Conservation (phyloP, 2,113 vertebrate species). For the Taxidea taxus region DNA sequence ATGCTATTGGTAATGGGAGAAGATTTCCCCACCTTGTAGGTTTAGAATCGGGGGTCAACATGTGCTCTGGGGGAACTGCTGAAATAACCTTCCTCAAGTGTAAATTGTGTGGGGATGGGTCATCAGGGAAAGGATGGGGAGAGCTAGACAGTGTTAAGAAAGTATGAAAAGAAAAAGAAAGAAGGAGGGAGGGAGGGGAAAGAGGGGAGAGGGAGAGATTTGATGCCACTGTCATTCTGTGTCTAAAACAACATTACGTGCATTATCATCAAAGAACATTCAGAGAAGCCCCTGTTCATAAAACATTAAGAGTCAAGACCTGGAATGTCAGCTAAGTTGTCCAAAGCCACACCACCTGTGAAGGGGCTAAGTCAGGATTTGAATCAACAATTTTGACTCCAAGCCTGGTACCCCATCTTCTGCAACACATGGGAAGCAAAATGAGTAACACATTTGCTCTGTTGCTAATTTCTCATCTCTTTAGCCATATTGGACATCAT, state of each 20-base stretch:
- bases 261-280: background rate
- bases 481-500: background rate
- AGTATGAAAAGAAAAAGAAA: background rate
- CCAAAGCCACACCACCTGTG: background rate
- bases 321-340: background rate
- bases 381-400: background rate
- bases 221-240: background rate
- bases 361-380: background rate
- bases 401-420: background rate
- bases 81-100: background rate
- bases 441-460: background rate
- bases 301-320: background rate
- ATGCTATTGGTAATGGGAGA: background rate
- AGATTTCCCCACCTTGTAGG: background rate
- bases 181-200: background rate
- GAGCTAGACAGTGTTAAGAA: background rate
- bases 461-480: background rate
- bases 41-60: background rate
- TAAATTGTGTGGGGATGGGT: background rate
- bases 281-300: background rate
- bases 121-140: background rate
- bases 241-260: background rate
- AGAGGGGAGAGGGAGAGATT: background rate
- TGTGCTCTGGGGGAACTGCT: background rate
- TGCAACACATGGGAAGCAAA: background rate